phyloP scores from a whole-genome alignment of 2,888 invertebrate genomes.

The Priapulus caudatus region DNA sequence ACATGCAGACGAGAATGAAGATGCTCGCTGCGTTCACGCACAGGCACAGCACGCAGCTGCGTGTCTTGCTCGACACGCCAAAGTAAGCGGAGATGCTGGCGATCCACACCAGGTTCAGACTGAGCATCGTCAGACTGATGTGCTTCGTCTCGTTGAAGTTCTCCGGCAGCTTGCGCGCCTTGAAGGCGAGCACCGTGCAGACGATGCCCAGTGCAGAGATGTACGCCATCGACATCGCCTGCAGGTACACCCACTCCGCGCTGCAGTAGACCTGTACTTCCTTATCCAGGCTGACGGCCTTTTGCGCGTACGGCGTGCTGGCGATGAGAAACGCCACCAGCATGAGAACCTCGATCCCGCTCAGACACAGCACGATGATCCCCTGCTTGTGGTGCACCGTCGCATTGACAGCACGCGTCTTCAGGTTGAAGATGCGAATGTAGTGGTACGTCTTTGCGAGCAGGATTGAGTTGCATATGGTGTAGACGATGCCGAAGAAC shows the following conservation, averaged over 20 bases:
- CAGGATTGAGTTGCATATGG: background rate
- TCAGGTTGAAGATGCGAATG: conserved; percentile 7
- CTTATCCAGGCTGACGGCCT: too few species aligned
- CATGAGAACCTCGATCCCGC: background rate
- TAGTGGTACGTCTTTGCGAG: conserved; percentile 4
- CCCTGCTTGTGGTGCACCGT: background rate
- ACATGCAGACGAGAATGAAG: conserved; percentile 5
- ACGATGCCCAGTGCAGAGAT: background rate
- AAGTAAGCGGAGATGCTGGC: conserved; percentile 8
- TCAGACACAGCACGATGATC: background rate
- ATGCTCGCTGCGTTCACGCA: background rate
- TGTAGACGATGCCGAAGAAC: background rate
- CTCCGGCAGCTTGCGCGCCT: conserved; percentile 6
- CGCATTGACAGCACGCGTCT: too few species aligned
- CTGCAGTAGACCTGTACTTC: too few species aligned
- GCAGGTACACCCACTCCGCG: background rate
- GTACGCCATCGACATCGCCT: background rate
- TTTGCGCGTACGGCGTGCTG: too few species aligned
- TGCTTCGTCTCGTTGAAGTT: conserved; percentile 9
- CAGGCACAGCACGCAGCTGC: background rate
- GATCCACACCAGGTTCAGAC: conserved; percentile 5
- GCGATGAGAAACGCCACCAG: background rate
- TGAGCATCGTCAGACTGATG: background rate
- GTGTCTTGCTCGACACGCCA: background rate
- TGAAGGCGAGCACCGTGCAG: conserved; percentile 5